phyloP scores from a whole-genome alignment of 35 echinoderm and acorn worm species.

The Lytechinus pictus region DNA sequence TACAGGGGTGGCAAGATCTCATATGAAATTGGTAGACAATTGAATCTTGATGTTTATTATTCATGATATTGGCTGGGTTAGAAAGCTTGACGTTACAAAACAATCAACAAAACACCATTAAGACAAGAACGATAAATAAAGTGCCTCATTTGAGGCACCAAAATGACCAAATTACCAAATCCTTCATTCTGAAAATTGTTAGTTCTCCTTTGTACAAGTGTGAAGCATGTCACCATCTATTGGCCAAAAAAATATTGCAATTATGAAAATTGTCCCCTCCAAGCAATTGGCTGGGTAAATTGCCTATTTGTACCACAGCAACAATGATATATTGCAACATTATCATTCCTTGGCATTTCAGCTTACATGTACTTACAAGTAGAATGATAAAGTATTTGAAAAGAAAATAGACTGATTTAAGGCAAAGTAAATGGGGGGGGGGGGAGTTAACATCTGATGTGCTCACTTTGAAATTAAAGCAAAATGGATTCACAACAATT shows the following conservation, averaged over 20 bases:
- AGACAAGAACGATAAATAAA: neutral
- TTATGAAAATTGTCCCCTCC: slow-evolving; percentile 1
- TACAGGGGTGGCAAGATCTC: neutral
- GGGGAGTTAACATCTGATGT: too few species aligned
- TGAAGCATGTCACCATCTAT: neutral
- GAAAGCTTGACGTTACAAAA: neutral
- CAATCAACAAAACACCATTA: neutral
- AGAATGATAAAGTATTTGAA: neutral
- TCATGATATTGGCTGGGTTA: neutral
- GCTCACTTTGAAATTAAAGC: too few species aligned
- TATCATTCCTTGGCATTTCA: slow-evolving; percentile 33
- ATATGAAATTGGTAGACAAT: neutral
- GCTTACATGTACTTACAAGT: neutral
- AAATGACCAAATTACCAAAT: neutral
- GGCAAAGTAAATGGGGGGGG: too few species aligned
- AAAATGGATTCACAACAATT: too few species aligned
- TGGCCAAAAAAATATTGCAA: neutral
- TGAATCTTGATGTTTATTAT: neutral
- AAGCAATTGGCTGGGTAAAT: neutral
- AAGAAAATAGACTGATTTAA: neutral
- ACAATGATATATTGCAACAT: slow-evolving; percentile 3
- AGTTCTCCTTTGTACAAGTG: neutral
- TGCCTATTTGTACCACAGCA: neutral
- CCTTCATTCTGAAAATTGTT: neutral
- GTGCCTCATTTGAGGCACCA: neutral